Evolutionary conservation across 2,113 vertebrate species (phyloP).

Genomic region (Mohoua ochrocephala): DNA sequence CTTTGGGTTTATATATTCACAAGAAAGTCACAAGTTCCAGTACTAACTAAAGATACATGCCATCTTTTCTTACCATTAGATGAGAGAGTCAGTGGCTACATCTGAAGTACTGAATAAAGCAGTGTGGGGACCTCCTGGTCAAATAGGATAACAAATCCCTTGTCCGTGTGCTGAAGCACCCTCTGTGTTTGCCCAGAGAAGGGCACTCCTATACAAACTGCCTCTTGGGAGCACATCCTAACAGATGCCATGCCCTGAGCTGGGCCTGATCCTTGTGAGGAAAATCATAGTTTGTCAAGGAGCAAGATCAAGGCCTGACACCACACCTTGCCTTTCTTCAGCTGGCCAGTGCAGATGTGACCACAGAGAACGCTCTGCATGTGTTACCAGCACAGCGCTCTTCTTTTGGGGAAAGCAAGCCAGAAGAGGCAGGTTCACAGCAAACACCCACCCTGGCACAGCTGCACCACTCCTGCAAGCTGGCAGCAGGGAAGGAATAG

Average conservation of each 20-base stretch:
- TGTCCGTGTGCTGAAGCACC: neutral
- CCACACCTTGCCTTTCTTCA: neutral
- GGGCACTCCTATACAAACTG: neutral
- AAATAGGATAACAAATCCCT: neutral
- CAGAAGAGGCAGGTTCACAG: neutral
- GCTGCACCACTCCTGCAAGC: neutral
- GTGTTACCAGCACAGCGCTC: neutral
- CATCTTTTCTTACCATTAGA: neutral
- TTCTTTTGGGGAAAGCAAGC: neutral
- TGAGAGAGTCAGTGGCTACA: neutral
- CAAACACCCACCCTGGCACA: accelerated
- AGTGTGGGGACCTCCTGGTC: neutral
- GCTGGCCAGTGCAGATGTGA: neutral
- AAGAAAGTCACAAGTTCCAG: neutral
- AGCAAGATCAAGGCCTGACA: neutral
- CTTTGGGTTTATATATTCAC: neutral
- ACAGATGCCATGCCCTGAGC: neutral
- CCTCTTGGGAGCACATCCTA: neutral
- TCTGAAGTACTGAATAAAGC: neutral
- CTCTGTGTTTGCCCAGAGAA: neutral
- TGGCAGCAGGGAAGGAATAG: neutral
- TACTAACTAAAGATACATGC: neutral
- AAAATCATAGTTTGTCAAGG: neutral
- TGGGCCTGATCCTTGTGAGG: neutral
- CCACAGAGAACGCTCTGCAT: neutral